A percentile compares a stretch with the other conserved stretches of the same genome.
Conservation (phyloP, 2,888 invertebrate species). For the Lissocephala sabroskyi region DNA sequence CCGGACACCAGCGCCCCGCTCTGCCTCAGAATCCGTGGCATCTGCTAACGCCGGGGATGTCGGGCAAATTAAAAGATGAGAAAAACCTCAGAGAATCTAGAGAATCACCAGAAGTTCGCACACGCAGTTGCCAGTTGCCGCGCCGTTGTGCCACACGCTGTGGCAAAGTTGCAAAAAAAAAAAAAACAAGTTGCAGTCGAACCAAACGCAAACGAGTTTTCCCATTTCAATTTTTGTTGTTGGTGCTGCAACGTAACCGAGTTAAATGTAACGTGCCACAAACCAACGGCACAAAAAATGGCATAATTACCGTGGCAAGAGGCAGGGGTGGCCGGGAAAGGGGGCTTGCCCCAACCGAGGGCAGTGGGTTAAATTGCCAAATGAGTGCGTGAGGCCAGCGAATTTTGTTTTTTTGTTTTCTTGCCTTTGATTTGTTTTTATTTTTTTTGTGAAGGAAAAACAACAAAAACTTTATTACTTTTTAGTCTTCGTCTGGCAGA, state of each 20-base stretch:
- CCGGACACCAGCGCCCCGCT: too few relatives aligned
- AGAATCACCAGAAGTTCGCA: too few relatives aligned
- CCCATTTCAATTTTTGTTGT: slow-evolving; percentile 10
- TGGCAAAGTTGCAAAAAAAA: slow-evolving; percentile 38
- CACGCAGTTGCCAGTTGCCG: too few relatives aligned
- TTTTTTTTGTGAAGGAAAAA: too few relatives aligned
- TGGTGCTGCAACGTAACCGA: slow-evolving; percentile 15
- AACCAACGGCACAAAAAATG: slow-evolving; percentile 28
- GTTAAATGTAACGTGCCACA: slow-evolving; percentile 39
- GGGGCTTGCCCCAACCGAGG: slow-evolving; percentile 26
- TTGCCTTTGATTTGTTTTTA: slow-evolving; percentile 37
- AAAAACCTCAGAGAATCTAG: too few relatives aligned
- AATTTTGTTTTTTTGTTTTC: neutral
- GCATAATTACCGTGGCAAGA: neutral
- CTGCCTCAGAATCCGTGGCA: too few relatives aligned
- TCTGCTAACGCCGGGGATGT: too few relatives aligned
- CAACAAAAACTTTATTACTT: too few relatives aligned
- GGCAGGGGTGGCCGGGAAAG: neutral
- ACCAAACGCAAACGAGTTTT: slow-evolving; percentile 38
- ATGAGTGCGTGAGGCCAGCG: slow-evolving; percentile 26
- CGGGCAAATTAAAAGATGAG: too few relatives aligned
- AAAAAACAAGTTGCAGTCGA: slow-evolving; percentile 31
- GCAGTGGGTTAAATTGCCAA: slow-evolving; percentile 46
- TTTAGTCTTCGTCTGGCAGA: too few relatives aligned
- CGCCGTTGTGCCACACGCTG: slow-evolving; percentile 39